phyloP scores from a whole-genome alignment of 2,113 vertebrate species.

The Epinephelus fuscoguttatus region DNA sequence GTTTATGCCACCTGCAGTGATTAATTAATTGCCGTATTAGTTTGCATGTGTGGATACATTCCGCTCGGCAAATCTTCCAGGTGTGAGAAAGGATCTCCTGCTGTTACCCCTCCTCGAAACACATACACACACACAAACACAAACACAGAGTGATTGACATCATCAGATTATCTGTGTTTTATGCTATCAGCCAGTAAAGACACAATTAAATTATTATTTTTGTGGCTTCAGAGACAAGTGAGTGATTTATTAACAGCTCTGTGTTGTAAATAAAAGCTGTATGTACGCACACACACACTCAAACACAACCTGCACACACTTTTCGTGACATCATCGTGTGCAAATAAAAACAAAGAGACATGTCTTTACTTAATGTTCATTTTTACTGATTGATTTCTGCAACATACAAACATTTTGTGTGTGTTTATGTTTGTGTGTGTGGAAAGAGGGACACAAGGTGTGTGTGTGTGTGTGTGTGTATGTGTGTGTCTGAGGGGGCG shows the following conservation, averaged over 20 bases:
- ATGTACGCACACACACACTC: not conserved
- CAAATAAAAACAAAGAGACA: conserved; percentile 42
- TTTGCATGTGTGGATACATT: conserved; percentile 2
- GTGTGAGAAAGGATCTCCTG: conserved; percentile 30
- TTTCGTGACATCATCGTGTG: not conserved
- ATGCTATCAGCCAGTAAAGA: conserved; percentile 7
- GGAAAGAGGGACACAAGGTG: conserved; percentile 1
- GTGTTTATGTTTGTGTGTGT: conserved; percentile 28
- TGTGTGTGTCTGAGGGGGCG: conserved; percentile 50
- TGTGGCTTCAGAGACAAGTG: conserved; percentile 26
- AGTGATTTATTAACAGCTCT: conserved; percentile 13
- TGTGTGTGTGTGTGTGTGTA: conserved; percentile 21
- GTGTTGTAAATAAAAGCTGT: conserved; percentile 15
- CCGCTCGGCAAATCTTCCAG: conserved; percentile 20
- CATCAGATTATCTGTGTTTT: conserved; percentile 6
- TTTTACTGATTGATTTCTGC: conserved; percentile 91
- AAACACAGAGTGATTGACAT: conserved; percentile 12
- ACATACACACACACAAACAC: conserved; percentile 10
- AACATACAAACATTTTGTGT: conserved; percentile 85
- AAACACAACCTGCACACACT: not conserved
- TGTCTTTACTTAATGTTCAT: conserved; percentile 71
- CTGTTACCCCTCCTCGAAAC: not conserved
- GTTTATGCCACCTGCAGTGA: conserved; percentile 49
- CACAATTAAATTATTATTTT: conserved; percentile 12
- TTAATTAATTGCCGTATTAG: conserved; percentile 54